phyloP scores from a whole-genome alignment of 1,140 invertebrate species.

The Wiebesia pumilae region DNA sequence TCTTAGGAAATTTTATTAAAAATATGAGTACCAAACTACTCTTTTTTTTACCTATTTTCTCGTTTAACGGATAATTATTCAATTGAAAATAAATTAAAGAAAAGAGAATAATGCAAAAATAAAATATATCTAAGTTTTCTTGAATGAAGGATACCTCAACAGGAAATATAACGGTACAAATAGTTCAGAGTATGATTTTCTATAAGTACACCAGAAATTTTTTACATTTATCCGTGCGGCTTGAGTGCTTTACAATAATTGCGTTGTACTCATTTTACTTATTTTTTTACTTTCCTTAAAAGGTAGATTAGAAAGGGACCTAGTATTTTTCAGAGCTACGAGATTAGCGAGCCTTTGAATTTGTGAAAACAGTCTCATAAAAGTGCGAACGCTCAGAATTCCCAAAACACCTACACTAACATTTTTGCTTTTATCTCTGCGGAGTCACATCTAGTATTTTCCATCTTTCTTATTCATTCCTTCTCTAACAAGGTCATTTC shows the following conservation, averaged over 20 bases:
- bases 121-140: background rate
- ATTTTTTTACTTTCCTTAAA: background rate
- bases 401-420: constrained; percentile 46
- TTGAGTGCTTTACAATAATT: constrained; percentile 40
- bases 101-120: background rate
- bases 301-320: constrained; percentile 39
- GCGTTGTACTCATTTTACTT: background rate
- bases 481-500: constrained; percentile 44
- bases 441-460: background rate
- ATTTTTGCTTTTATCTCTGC: constrained; percentile 51
- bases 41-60: too few relatives aligned
- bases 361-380: constrained; percentile 61
- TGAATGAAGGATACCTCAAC: background rate
- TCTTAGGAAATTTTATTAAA: too few relatives aligned
- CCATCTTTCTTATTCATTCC: constrained; percentile 1
- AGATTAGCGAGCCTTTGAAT: constrained; percentile 46
- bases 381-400: constrained; percentile 48
- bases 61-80: too few relatives aligned
- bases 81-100: background rate
- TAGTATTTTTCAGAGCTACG: constrained; percentile 55
- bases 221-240: constrained; percentile 22
- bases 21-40: too few relatives aligned
- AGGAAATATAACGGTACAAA: background rate
- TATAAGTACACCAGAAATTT: constrained; percentile 2
- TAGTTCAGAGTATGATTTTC: constrained; percentile 7